phyloP scores from a whole-genome alignment of 2,113 vertebrate species.

The Globicephala melas region DNA sequence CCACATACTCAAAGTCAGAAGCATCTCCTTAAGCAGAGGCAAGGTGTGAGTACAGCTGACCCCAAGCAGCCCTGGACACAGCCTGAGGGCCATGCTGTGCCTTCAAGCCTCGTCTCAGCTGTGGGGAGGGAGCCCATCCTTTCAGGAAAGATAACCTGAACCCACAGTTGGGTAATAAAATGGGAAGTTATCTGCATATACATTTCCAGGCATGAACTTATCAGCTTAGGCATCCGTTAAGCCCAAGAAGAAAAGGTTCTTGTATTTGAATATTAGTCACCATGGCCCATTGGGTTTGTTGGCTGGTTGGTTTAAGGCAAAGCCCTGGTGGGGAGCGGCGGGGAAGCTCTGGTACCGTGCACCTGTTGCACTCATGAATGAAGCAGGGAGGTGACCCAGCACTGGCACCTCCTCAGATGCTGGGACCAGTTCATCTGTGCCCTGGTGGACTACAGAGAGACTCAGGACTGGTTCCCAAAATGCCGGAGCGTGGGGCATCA shows the following conservation, averaged over 20 bases:
- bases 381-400: not conserved
- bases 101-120: not conserved
- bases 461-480: not conserved
- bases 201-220: not conserved
- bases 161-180: not conserved
- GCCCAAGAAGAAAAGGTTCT: not conserved
- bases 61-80: not conserved
- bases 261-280: not conserved
- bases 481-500: not conserved
- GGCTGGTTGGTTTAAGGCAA: not conserved
- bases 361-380: not conserved
- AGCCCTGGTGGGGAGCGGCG: not conserved
- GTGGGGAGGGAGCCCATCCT: not conserved
- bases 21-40: not conserved
- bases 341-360: not conserved
- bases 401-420: not conserved
- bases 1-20: not conserved
- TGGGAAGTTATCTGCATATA: not conserved
- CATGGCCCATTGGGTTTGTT: not conserved
- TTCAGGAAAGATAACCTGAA: not conserved
- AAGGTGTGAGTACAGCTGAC: not conserved
- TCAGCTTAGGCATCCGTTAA: not conserved
- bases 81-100: not conserved
- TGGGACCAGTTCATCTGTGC: not conserved
- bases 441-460: not conserved